A percentile compares a stretch with the other conserved stretches of the same genome.
phyloP scores from a whole-genome alignment of 1,140 invertebrate species.

The Drosophila athabasca region DNA sequence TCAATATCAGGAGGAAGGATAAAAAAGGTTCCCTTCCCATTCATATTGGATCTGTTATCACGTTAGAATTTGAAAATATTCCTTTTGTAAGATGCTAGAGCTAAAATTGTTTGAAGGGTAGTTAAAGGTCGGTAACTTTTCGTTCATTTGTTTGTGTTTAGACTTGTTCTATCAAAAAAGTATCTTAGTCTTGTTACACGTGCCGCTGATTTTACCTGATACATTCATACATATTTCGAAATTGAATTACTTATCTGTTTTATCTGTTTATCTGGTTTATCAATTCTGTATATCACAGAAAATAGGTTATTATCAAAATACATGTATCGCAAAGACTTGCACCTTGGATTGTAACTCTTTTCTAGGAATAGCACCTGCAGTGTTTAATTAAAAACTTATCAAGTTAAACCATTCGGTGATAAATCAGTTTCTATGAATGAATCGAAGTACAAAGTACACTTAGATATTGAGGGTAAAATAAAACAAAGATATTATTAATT shows the following conservation, averaged over 20 bases:
- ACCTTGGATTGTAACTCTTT: too few relatives aligned
- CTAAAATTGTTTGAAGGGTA: slow-evolving; percentile 3
- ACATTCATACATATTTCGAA: too few relatives aligned
- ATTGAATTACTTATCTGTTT: neutral
- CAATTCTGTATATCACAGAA: neutral
- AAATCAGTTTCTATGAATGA: neutral
- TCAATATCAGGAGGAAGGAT: slow-evolving; percentile 11
- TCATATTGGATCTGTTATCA: neutral
- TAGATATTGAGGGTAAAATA: neutral
- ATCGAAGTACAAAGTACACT: slow-evolving; percentile 17
- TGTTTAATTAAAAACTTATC: slow-evolving; percentile 12
- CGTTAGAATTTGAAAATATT: too few relatives aligned
- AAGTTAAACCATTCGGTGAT: slow-evolving; percentile 5
- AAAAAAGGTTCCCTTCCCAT: slow-evolving; percentile 2
- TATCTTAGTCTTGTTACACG: slow-evolving; percentile 17
- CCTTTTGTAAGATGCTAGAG: too few relatives aligned
- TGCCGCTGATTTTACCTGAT: slow-evolving; percentile 12
- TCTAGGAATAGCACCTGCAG: neutral
- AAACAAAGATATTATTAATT: neutral
- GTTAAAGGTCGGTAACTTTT: neutral
- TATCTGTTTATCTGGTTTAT: too few relatives aligned
- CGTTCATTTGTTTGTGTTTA: neutral
- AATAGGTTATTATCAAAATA: neutral
- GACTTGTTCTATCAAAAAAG: neutral
- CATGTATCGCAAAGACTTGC: too few relatives aligned